A percentile compares a stretch with the other conserved stretches of the same genome.
Evolutionary conservation across 2,888 invertebrate species (phyloP).

Genomic region (Elmis aenea): DNA sequence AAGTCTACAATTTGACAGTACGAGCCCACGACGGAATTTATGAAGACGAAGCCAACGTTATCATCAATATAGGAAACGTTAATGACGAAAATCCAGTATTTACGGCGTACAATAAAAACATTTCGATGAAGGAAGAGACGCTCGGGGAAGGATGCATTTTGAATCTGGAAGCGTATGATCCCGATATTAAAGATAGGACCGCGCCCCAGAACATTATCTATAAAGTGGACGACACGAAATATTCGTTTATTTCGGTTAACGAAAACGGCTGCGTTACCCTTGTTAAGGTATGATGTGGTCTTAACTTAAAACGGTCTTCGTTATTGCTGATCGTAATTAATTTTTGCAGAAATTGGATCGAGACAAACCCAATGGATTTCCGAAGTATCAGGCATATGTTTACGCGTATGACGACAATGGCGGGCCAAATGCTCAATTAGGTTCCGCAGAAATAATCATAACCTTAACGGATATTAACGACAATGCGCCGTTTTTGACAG

Average conservation of each 20-base stretch:
- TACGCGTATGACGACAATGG: slow-evolving; percentile 75
- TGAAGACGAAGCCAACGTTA: slow-evolving; percentile 77
- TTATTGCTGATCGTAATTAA: neutral
- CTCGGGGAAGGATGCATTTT: slow-evolving; percentile 66
- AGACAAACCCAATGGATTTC: slow-evolving; percentile 82
- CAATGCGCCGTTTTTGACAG: slow-evolving; percentile 83
- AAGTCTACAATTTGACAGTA: slow-evolving; percentile 79
- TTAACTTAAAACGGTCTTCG: too few relatives aligned
- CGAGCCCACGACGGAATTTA: slow-evolving; percentile 79
- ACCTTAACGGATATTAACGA: slow-evolving; percentile 84
- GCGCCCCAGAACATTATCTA: slow-evolving; percentile 76
- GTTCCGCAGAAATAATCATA: slow-evolving; percentile 63
- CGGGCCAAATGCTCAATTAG: slow-evolving; percentile 57
- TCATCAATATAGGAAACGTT: slow-evolving; percentile 80
- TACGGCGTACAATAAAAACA: slow-evolving; percentile 61
- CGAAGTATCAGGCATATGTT: slow-evolving; percentile 69
- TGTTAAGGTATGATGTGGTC: slow-evolving; percentile 57
- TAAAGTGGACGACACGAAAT: slow-evolving; percentile 68
- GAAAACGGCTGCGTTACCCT: slow-evolving; percentile 67
- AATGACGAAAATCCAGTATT: slow-evolving; percentile 93
- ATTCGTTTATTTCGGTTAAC: slow-evolving; percentile 66
- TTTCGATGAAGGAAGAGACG: slow-evolving; percentile 71
- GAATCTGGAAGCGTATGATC: slow-evolving; percentile 74
- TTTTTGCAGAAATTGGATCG: slow-evolving; percentile 69
- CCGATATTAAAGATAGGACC: slow-evolving; percentile 72